Conservation (phyloP, 2,797 vertebrate species). For the Lerista edwardsae region DNA sequence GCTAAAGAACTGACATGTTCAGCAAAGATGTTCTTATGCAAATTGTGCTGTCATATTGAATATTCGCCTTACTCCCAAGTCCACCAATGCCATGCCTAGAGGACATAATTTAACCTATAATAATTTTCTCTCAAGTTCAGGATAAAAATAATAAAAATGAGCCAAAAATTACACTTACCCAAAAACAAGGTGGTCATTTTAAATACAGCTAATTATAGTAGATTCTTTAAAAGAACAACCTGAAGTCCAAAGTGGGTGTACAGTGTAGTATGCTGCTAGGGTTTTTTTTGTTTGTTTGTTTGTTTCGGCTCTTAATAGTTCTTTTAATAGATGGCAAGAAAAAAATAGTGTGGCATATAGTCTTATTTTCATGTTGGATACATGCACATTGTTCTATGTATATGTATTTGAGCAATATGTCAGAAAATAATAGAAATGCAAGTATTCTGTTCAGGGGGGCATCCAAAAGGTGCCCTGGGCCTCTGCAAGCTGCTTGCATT, state of each 20-base stretch:
- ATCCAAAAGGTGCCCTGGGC: too few species aligned
- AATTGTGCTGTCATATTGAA: conserved; percentile 9
- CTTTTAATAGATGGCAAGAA: too few species aligned
- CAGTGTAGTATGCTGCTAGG: neutral
- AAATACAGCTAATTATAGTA: neutral
- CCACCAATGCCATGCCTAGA: neutral
- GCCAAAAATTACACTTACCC: neutral
- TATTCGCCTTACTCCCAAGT: neutral
- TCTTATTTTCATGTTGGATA: neutral
- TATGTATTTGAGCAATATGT: neutral
- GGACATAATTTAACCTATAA: neutral
- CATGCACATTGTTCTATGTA: too few species aligned
- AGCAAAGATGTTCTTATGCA: neutral
- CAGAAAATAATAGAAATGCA: neutral
- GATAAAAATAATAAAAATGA: neutral
- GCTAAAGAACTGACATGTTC: neutral
- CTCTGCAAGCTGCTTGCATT: too few species aligned
- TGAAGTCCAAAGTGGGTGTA: neutral
- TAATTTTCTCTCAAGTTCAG: neutral
- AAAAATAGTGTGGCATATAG: neutral
- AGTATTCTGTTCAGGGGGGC: too few species aligned
- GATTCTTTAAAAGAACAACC: neutral
- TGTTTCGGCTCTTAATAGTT: neutral
- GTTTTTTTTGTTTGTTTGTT: too few species aligned
- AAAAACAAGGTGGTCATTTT: fast-evolving